A percentile compares a stretch with the other conserved stretches of the same genome.
Conservation (phyloP, 2,113 vertebrate species). For the Strix aluco region DNA sequence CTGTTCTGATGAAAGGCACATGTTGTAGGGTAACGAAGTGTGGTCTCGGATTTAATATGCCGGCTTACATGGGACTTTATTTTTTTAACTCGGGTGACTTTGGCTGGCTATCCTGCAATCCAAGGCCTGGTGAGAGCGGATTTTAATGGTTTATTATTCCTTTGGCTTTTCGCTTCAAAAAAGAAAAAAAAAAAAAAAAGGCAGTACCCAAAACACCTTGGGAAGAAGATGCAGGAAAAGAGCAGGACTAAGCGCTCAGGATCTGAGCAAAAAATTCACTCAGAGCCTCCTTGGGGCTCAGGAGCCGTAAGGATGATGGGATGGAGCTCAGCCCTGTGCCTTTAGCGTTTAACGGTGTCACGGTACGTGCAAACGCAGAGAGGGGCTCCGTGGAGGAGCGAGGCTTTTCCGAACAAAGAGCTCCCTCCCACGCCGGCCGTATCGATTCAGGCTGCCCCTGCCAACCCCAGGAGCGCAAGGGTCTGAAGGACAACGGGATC, state of each 20-base stretch:
- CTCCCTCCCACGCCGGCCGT: not conserved
- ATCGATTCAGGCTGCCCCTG: not conserved
- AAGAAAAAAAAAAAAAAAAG: fast-evolving
- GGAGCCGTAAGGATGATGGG: fast-evolving
- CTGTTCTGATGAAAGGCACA: not conserved
- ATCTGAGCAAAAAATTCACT: not conserved
- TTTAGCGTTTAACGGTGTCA: fast-evolving
- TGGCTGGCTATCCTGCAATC: not conserved
- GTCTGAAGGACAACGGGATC: constrained; percentile 13
- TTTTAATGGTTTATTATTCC: not conserved
- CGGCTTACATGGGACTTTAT: not conserved
- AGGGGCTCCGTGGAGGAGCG: not conserved
- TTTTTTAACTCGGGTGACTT: not conserved
- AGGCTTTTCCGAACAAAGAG: not conserved
- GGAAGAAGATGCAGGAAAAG: not conserved
- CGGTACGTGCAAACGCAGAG: fast-evolving
- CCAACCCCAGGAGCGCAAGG: not conserved
- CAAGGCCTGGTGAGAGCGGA: not conserved
- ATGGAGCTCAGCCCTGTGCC: fast-evolving
- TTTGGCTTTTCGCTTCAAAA: not conserved
- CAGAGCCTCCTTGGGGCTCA: not conserved
- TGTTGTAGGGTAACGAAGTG: fast-evolving
- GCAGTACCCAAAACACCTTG: not conserved
- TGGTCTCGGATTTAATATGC: not conserved
- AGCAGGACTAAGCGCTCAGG: too few species aligned